Evolutionary conservation across 2,113 vertebrate genomes (phyloP).

Genomic region (Oreotrochilus melanogaster): DNA sequence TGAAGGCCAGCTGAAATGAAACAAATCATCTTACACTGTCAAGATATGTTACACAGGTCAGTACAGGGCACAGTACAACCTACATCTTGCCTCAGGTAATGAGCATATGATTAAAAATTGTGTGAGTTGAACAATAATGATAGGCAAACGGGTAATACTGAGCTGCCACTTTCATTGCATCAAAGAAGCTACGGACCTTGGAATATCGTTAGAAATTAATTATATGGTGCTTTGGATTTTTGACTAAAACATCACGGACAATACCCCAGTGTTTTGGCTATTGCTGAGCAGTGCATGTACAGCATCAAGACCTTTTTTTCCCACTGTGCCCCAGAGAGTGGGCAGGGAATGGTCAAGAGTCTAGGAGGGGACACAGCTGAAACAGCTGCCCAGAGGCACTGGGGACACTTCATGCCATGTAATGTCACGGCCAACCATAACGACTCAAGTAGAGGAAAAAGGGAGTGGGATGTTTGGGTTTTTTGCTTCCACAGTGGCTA

Average conservation of each 20-base stretch:
- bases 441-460: not conserved
- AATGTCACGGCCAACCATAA: not conserved
- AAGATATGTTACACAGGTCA: not conserved
- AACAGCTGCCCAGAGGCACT: not conserved
- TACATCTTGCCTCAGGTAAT: not conserved
- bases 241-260: not conserved
- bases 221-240: not conserved
- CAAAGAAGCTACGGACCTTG: not conserved
- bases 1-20: not conserved
- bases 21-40: not conserved
- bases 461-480: rapidly evolving
- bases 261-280: not conserved
- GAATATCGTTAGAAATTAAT: not conserved
- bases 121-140: not conserved
- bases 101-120: not conserved
- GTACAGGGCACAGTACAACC: not conserved
- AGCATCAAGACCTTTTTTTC: not conserved
- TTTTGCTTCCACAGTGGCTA: not conserved
- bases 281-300: not conserved
- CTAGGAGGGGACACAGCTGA: not conserved
- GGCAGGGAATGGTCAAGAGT: not conserved
- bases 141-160: not conserved
- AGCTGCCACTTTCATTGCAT: not conserved
- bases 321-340: rapidly evolving
- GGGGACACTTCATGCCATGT: not conserved